Evolutionary conservation across 1,140 invertebrate genomes (phyloP), one percentile per base, ranked within the genome.

Genomic region (Eumeta japonica): DNA sequence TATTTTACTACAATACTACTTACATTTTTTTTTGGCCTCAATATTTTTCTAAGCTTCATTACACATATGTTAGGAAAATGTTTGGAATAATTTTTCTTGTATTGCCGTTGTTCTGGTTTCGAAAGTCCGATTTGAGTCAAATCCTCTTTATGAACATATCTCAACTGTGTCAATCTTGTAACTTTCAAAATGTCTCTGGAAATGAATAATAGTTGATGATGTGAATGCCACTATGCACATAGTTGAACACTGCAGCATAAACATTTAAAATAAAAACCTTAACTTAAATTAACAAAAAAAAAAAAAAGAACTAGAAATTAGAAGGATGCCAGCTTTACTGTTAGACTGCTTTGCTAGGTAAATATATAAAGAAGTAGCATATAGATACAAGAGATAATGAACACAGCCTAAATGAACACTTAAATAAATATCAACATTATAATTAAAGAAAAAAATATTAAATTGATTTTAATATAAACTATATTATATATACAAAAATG

Each of bases 91-190:
- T 88, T 92, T 73, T 96, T 97, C 48, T 90, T 89, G 24, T 97
- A 82, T 40, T 95, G 79, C 46, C 95, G 83, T 71, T 94, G 91
- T 75, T 98, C 96, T 14, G 95, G 95, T 48, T 91, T 90, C 5
- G 92, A 92, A 83, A 99, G 91, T 3, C 95, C 95, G 52, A 99
- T 88, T 39, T 89, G 86, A 20, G 81, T 75, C 16, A 98, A 76
- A 72, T 99, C 96, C 45, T 94, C 89, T 50, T 96, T 92, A 1
- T 89, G 86, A 3, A 96, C 93, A 81, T 94, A 97, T 67, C 97
- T 97, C n/a, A 99, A 76, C 67, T 99, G 95, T 14, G 89, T 85
- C n/a, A 94, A 85, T 72, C 87, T 90, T 56, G 86, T 86, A 32
- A 93, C 83, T 71, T 88, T 89, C 48, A 89, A 68, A 55, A 85